Conservation (phyloP, 2,113 vertebrate genomes). For the Pampusana beccarii region DNA sequence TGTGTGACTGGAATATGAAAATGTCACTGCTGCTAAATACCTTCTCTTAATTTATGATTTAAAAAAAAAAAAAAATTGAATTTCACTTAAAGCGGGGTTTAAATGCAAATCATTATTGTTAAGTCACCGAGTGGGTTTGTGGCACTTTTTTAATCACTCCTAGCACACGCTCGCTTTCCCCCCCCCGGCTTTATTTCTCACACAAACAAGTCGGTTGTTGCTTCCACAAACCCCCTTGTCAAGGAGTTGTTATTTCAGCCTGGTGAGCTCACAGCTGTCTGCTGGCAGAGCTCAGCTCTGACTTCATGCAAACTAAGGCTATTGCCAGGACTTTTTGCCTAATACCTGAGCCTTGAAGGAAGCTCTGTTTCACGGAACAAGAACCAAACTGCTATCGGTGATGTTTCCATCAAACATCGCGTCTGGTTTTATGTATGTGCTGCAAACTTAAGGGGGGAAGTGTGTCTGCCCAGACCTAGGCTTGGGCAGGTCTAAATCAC, state of each 20-base stretch:
- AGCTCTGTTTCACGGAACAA: constrained; percentile 14
- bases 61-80: too few species aligned
- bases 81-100: neutral
- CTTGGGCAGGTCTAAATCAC: neutral
- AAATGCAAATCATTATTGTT: neutral
- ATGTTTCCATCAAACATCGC: neutral
- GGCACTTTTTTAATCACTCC: neutral
- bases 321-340: constrained; percentile 69
- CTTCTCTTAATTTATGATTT: neutral
- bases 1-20: constrained; percentile 34
- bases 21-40: constrained; percentile 10
- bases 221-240: constrained; percentile 44
- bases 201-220: constrained; percentile 37
- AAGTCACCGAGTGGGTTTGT: neutral
- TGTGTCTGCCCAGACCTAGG: neutral
- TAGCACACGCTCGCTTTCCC: neutral
- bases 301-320: constrained; percentile 59
- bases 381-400: neutral
- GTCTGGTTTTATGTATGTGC: neutral
- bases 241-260: constrained; percentile 73
- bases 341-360: constrained; percentile 50
- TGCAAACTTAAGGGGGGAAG: neutral
- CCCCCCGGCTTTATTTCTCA: neutral
- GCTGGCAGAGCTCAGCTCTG: constrained; percentile 69
- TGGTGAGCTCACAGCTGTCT: constrained; percentile 79